phyloP scores from a whole-genome alignment of 2,888 invertebrate species.

The Brenthis daphne region DNA sequence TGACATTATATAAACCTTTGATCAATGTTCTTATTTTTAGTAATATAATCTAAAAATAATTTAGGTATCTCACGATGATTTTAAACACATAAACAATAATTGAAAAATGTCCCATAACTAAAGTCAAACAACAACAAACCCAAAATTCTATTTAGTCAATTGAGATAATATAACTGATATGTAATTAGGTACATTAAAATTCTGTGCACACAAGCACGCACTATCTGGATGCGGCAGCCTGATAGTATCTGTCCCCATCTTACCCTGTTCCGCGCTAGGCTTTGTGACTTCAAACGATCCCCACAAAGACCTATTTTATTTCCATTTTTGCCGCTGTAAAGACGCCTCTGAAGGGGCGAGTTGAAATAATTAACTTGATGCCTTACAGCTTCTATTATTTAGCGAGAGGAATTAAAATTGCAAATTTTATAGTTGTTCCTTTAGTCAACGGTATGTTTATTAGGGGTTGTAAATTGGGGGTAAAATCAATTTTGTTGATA shows the following conservation, averaged over 20 bases:
- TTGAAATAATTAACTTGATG: slow-evolving; percentile 30
- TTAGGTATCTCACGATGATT: no score
- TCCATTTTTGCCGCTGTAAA: slow-evolving; percentile 51
- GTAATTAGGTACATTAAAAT: slow-evolving; percentile 59
- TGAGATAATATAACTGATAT: slow-evolving; percentile 21
- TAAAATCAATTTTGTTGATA: not conserved
- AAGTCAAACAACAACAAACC: not conserved
- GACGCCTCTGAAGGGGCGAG: slow-evolving; percentile 40
- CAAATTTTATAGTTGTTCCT: slow-evolving; percentile 13
- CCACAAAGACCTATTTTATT: slow-evolving; percentile 59
- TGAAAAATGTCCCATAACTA: not conserved
- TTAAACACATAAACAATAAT: no score
- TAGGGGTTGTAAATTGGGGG: not conserved
- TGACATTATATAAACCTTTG: no score
- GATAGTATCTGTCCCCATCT: slow-evolving; percentile 66
- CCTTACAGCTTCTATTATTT: slow-evolving; percentile 23
- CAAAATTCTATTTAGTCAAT: slow-evolving; percentile 20
- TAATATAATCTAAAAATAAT: no score
- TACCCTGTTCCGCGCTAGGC: slow-evolving; percentile 48
- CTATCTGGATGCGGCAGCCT: slow-evolving; percentile 74
- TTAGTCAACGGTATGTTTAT: not conserved
- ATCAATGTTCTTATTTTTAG: no score
- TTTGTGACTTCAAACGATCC: slow-evolving; percentile 70
- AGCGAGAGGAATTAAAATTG: slow-evolving; percentile 6
- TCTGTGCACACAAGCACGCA: slow-evolving; percentile 61